Conservation (phyloP, 2,888 invertebrate genomes). For the Eupithecia abbreviata region DNA sequence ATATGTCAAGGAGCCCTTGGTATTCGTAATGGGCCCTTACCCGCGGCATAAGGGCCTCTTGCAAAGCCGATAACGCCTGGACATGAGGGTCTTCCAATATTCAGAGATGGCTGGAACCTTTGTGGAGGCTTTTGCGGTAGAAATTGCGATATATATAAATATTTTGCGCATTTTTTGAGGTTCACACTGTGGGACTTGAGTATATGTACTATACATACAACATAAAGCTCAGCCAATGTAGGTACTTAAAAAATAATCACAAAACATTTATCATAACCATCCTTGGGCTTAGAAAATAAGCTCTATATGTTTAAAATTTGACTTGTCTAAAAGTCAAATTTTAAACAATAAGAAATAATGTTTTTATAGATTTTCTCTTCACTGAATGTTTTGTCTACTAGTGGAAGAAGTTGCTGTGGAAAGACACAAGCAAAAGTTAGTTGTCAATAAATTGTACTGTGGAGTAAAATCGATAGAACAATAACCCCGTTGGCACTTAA, state of each 20-base stretch:
- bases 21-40: constrained; percentile 37
- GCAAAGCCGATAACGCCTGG: constrained; percentile 40
- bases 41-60: constrained; percentile 41
- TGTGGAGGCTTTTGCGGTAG: constrained; percentile 15
- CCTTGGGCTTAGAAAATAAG: too few relatives aligned
- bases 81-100: constrained; percentile 34
- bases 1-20: constrained; percentile 40
- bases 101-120: constrained; percentile 22
- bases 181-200: neutral
- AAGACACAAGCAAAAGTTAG: neutral
- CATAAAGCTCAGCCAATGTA: too few relatives aligned
- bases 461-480: constrained; percentile 10
- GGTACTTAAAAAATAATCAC: too few relatives aligned
- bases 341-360: too few relatives aligned
- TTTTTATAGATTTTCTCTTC: neutral
- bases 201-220: too few relatives aligned
- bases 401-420: neutral
- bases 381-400: neutral
- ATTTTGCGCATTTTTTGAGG: neutral
- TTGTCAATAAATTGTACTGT: neutral
- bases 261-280: too few relatives aligned
- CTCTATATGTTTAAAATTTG: too few relatives aligned
- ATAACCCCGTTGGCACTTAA: constrained; percentile 13
- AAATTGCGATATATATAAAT: neutral
- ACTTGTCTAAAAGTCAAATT: too few relatives aligned